Evolutionary conservation across 2,797 vertebrate species (phyloP), one percentile per base, ranked within the genome.

Genomic region (Naso thynnoides): DNA sequence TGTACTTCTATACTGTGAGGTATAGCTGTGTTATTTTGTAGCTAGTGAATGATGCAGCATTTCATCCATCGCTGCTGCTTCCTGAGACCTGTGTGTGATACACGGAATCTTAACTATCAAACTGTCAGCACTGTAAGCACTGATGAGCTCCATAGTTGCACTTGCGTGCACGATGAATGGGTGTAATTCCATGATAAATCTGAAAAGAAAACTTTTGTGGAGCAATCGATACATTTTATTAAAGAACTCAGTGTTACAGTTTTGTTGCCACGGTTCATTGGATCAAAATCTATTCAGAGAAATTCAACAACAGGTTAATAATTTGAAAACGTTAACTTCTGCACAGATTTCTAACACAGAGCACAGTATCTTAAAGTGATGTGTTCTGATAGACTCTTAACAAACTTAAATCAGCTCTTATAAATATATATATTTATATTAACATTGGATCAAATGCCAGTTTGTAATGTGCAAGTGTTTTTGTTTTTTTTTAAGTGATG

Each of bases 11-110:
- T 19, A 57, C 38, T 50, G 53, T 23, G 79, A 80, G 54, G 50
- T 87, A 71, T 76, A 76, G 65, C 52, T 57, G 66, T 83, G 77
- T 66, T n/a, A 81, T 76, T 85, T 74, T 67, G 31, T 79, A 75
- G 73, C 78, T 78, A 73, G 71, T 82, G 81, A 86, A 63, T 78
- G 86, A 86, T 87, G 66, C 75, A 82, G 90, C 72, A 61, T 76
- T 81, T 69, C 73, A 75, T 79, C 78, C 72, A 27, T 39, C 64
- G 60, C 66, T 73, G 47, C 58, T 55, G 48, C 23, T 41, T 41
- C 71, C 57, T 69, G 23, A 77, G 50, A 42, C 48, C 21, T 58
- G 36, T 61, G 68, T 77, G 53, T 31, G 4, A 31, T 8, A 8
- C 31, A 38, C 38, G 45, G 24, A 45, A 57, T 18, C 21, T 15